Conservation (phyloP, 2,797 vertebrate species). For the Galaxias olidus region DNA sequence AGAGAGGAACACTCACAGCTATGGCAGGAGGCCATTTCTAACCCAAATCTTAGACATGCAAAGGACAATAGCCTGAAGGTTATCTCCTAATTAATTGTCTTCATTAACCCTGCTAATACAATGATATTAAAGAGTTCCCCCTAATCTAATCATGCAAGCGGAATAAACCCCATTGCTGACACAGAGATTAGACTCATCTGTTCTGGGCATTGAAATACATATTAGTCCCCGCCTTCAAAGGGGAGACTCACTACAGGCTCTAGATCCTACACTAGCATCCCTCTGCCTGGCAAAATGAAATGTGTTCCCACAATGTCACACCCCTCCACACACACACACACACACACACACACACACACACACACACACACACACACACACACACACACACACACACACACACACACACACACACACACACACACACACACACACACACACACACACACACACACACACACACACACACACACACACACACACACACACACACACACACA, state of each 20-base stretch:
- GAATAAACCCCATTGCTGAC: constrained; percentile 67
- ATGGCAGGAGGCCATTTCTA: constrained; percentile 75
- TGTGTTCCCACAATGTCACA: neutral
- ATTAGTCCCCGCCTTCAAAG: constrained; percentile 48
- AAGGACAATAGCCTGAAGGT: constrained; percentile 80
- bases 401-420: constrained; percentile 9
- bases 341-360: constrained; percentile 10
- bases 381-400: constrained; percentile 5
- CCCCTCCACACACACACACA: neutral
- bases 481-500: constrained; percentile 10
- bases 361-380: constrained; percentile 10
- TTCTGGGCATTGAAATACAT: constrained; percentile 47
- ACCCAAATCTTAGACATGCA: constrained; percentile 76
- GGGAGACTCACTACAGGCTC: constrained; percentile 60
- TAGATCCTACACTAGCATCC: constrained; percentile 32
- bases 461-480: constrained; percentile 8
- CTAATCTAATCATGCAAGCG: constrained; percentile 78
- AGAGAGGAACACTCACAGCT: constrained; percentile 72
- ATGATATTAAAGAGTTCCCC: constrained; percentile 79
- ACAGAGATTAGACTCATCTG: constrained; percentile 70
- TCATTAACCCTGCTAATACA: constrained; percentile 82
- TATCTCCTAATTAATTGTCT: constrained; percentile 81
- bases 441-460: constrained; percentile 10
- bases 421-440: constrained; percentile 11
- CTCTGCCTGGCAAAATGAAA: neutral